Base-by-base conservation (phyloP, 64 coral and sea anemone species). In the Porites australiensis region DNA sequence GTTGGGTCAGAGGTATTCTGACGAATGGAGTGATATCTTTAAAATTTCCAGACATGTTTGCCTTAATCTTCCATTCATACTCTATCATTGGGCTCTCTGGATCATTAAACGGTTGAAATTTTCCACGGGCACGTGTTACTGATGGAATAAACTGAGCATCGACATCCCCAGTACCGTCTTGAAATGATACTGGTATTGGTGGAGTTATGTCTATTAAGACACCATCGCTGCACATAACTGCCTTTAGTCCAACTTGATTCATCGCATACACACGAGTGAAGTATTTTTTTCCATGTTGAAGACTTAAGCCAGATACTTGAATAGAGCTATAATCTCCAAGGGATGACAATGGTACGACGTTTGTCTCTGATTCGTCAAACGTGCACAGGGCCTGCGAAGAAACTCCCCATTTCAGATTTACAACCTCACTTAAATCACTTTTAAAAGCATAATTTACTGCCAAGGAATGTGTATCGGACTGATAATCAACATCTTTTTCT, bases 141-240 rank as follows among this genome's bases (percentile, higher is more conserved):
- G 96, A 98, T 6, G 88, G 94, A 6, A 95, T 4, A 72, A 81
- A 98, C 12, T 93, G 60, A 1, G 87, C 82, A 63, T 92, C 96
- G 2, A 77, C 23, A 9, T 91, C 70, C 18, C 94, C 96, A 2
- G 90, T 64, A n/a, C 95, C 89, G 77, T 95, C 90, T 77, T 92
- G 89, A 53, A 98, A 74, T 57, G 74, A 74, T 15, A 81, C 77
- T 50, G 96, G 85, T 13, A 90, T 64, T 4, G 96, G 96, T 18
- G 90, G 86, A 6, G 96, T 98, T 22, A 23, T 98, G 66, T 98
- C 96, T 70, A 98, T 86, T 16, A 88, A 83, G 13, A 98, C 51
- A 10, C 96, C 96, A 75, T 98, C 77, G 72, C 96, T 98, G 43
- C 96, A 98, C 87, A 95, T 95, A 15, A 98, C 90, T 18, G 94